Percentiles rank a stretch among this genome's conserved stretches.
These are phyloP conservation scores for Larimichthys polyactis DNA, from an alignment of 2,113 vertebrate species.

Conservation along the genomic window DNA sequence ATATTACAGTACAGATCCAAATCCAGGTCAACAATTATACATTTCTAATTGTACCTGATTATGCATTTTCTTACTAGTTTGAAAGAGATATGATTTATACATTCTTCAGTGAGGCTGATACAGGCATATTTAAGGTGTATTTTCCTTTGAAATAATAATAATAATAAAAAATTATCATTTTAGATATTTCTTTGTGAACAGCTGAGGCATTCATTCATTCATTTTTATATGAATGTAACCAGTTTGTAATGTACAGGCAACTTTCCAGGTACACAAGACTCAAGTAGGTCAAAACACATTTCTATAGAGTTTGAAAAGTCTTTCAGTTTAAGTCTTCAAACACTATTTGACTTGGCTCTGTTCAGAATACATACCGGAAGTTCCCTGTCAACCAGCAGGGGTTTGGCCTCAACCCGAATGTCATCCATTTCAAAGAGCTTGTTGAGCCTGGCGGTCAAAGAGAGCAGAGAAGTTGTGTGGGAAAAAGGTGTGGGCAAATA, in stretches of 20 bases:
- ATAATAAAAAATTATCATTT: no score
- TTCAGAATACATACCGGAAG: constrained; percentile 76
- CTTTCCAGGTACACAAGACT: not conserved
- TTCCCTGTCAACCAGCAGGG: constrained; percentile 83
- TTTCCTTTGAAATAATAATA: no score
- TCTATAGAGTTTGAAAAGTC: not conserved
- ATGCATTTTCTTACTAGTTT: no score
- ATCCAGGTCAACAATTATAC: not conserved
- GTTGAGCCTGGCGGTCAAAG: constrained; percentile 51
- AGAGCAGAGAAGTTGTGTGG: not conserved
- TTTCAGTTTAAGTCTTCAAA: no score
- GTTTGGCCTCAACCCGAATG: constrained; percentile 83
- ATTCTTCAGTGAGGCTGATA: no score
- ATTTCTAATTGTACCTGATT: not conserved
- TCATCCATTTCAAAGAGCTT: constrained; percentile 81
- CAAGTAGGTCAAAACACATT: not conserved
- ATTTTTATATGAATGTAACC: not conserved
- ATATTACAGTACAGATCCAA: not conserved
- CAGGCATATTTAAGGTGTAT: no score
- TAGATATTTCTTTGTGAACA: not conserved
- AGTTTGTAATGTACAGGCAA: not conserved
- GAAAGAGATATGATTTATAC: no score
- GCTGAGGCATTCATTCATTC: not conserved
- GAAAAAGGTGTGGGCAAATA: no score
- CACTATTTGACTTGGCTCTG: not conserved